Evolutionary conservation across 2,888 invertebrate species (phyloP).

Genomic region (Falcaria lacertinaria): DNA sequence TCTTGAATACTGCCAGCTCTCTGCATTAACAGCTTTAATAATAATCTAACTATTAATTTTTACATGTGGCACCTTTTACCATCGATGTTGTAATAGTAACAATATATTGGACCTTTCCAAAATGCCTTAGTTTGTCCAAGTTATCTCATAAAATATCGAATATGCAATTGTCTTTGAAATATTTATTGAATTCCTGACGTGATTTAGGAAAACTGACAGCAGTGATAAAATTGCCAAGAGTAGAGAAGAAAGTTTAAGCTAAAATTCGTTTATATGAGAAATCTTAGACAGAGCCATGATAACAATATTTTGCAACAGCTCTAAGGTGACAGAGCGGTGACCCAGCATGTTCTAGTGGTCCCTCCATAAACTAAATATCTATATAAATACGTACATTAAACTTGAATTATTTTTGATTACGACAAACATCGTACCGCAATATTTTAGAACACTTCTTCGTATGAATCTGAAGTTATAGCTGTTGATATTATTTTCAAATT

Average conservation of each 20-base stretch:
- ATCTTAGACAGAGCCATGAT: slow-evolving; percentile 18
- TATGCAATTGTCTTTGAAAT: not conserved
- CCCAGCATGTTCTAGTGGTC: slow-evolving; percentile 30
- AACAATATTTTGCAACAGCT: slow-evolving; percentile 27
- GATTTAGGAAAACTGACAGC: too few species aligned
- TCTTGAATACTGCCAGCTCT: slow-evolving; percentile 20
- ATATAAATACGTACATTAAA: not conserved
- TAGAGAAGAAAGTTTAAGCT: too few species aligned
- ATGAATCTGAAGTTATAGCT: too few species aligned
- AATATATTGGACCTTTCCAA: slow-evolving; percentile 1
- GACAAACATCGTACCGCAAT: too few species aligned
- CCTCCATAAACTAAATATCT: slow-evolving; percentile 8
- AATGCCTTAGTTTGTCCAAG: slow-evolving; percentile 2
- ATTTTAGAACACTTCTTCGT: too few species aligned
- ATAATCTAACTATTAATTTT: slow-evolving; percentile 28
- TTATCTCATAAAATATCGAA: not conserved
- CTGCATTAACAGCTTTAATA: slow-evolving; percentile 26
- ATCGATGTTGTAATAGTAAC: slow-evolving; percentile 50
- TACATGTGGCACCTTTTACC: slow-evolving; percentile 44
- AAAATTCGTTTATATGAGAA: slow-evolving; percentile 12
- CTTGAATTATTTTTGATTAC: too few species aligned
- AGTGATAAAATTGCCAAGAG: too few species aligned
- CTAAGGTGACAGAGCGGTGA: slow-evolving; percentile 37
- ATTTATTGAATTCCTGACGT: not conserved
- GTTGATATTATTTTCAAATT: too few species aligned